Evolutionary conservation across 2,797 vertebrate genomes (phyloP), one percentile per base, ranked within the genome.

Genomic region (Novumbra hubbsi): DNA sequence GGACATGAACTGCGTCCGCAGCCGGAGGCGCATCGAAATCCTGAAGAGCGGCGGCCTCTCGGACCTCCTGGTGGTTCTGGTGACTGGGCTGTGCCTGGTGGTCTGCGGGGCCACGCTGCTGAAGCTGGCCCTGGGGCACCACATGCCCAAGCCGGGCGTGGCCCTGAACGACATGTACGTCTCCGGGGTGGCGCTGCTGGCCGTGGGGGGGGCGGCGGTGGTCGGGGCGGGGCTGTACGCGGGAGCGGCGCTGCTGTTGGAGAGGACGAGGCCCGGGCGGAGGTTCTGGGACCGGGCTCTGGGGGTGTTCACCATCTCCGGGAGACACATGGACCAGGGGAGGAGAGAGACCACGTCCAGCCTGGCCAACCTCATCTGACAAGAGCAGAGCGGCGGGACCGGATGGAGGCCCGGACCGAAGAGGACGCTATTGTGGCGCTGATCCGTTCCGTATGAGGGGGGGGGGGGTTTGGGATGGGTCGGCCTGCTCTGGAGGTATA

Each of bases 1-100:
- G 93, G 98, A 99, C 93, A 99, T 99, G 97, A 98, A 99, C 77
- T 99, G 98, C 78, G 85, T 99, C 3, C 95, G 95, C 21, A 97
- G 94, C 86, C 91, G 96, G 11, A 93, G 88, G 16, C 94, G 94
- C 30, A 96, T 99, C 0, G 92, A 96, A 82, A 89, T 97, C 80
- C 90, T 99, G 5, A 98, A 96, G 87, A 99, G 98, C 0, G 98
- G 97, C 0, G 98, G 98, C 0, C 88, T 96, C 7, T 96, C 95
- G 0, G 97, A 99, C 73, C 89, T 95, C 16, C 87, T 97, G 0
- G 92, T 98, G 77, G 93, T 98, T 75, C 88, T 96, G 78, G 86
- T 96, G 63, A 96, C 97, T 0, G 94, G 96, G 21, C 77, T 96
- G 38, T 94, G 95, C 15, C 86, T 98, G 83, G 71, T 98, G 76